Evolutionary conservation across 2,888 invertebrate species (phyloP).

Genomic region (Rhyacophila evoluta): DNA sequence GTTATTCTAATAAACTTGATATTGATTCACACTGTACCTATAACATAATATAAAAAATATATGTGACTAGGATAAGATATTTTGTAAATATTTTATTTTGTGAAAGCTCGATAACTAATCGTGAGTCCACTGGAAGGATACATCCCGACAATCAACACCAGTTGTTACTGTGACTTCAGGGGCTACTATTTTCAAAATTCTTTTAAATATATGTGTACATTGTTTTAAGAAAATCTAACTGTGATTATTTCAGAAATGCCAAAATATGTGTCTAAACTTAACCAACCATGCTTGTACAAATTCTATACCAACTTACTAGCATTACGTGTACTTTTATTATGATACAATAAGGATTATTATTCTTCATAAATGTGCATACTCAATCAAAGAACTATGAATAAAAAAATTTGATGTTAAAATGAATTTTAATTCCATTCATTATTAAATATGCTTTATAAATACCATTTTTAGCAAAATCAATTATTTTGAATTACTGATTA

Average conservation of each 20-base stretch:
- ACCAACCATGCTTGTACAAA: slow-evolving; percentile 5
- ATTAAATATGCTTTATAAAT: too few relatives aligned
- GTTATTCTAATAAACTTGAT: not conserved
- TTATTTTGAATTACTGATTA: too few relatives aligned
- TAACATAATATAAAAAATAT: not conserved
- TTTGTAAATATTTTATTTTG: not conserved
- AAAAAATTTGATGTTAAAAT: slow-evolving; percentile 20
- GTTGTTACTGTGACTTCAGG: too few relatives aligned
- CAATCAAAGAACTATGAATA: slow-evolving; percentile 20
- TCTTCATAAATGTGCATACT: not conserved
- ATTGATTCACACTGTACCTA: slow-evolving; percentile 24
- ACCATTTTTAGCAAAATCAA: too few relatives aligned
- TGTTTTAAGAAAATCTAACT: slow-evolving; percentile 25
- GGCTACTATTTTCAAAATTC: too few relatives aligned
- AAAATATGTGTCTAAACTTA: slow-evolving; percentile 25
- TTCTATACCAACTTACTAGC: not conserved
- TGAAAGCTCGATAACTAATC: not conserved
- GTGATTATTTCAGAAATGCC: slow-evolving; percentile 29
- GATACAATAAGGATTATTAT: slow-evolving; percentile 3
- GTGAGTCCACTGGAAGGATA: not conserved
- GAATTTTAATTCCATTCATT: not conserved
- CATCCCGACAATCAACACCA: not conserved
- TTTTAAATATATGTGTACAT: too few relatives aligned
- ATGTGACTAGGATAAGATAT: slow-evolving; percentile 2
- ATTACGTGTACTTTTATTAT: not conserved